Base-by-base conservation (phyloP, 2,113 vertebrate genomes). In the Pachypanchax playfairii region DNA sequence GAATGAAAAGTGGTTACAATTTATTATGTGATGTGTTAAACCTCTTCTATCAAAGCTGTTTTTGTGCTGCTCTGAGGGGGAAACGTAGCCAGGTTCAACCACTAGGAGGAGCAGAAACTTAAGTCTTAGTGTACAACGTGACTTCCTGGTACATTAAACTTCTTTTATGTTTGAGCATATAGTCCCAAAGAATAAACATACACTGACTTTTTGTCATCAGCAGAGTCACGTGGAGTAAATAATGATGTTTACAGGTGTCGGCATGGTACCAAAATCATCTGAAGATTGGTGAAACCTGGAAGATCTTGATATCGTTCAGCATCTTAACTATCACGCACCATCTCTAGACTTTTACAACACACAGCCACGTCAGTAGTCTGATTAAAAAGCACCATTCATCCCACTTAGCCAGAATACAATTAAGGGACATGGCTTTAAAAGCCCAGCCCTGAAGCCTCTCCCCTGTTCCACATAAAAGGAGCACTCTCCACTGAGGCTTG, bases 311-410 rank as follows among this genome's bases (percentile, higher is more conserved):
- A 87, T 85, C 83, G 74, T 80, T 87, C 75, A 69, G 50, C 84
- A 73, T 82, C 72, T 86, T 79, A 85, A 82, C 80, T 82, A 83
- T 83, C 76, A 59, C 67, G 41, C 73, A 74, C 67, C 65, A 79
- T 80, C 77, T 87, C 70, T 88, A 46, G 80, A 80, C 70, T 82
- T 86, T 83, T 74, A 84, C 75, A 87, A 77, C 79, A 77, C 65
- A 59, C 57, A 70, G 70, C 75, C 26, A 73, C 65, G 76, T 84
- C 87, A 89, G 86, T 81, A 74, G 77, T 84, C 83, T 90, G 89
- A 89, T 89, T 90, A 87, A 90, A 88, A 89, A 86, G 81, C 85
- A 81, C 83, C 78, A 86, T 90, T 90, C 86, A 90, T 90, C 82
- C 88, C 81, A 84, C 88, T 87, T 89, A 88, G 75, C 76, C 72